phyloP scores from a whole-genome alignment of 2,797 vertebrate species.

The Cryptoprocta ferox region DNA sequence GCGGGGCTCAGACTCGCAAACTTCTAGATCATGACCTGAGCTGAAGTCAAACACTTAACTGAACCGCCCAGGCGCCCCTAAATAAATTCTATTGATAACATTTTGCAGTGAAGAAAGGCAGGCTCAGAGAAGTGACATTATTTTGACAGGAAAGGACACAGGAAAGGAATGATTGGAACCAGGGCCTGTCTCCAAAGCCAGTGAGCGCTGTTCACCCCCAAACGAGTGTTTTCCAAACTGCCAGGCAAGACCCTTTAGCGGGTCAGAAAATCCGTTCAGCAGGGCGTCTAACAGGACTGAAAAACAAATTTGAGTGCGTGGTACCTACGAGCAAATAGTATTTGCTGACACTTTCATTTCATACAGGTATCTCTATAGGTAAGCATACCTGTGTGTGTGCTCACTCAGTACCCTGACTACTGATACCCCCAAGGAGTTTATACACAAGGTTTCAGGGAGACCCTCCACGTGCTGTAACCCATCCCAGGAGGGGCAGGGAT shows the following conservation, averaged over 20 bases:
- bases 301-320: not conserved
- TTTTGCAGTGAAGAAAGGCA: slow-evolving; percentile 43
- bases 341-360: not conserved
- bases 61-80: not conserved
- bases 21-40: too few species aligned
- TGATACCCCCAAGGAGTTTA: not conserved
- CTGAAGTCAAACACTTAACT: too few species aligned
- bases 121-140: not conserved
- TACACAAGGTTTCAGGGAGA: not conserved
- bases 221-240: not conserved
- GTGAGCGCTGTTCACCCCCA: not conserved
- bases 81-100: not conserved
- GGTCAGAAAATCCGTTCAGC: not conserved
- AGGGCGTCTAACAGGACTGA: not conserved
- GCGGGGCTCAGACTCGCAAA: too few species aligned
- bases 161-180: not conserved
- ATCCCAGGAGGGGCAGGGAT: not conserved
- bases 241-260: not conserved
- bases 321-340: not conserved
- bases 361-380: not conserved
- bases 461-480: not conserved
- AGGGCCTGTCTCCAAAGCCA: not conserved
- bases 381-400: not conserved
- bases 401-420: not conserved
- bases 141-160: not conserved